These are phyloP conservation scores for Scolanthus callimorphus DNA, from an alignment of 92 coral and sea anemone genomes.

Conservation along the genomic window DNA sequence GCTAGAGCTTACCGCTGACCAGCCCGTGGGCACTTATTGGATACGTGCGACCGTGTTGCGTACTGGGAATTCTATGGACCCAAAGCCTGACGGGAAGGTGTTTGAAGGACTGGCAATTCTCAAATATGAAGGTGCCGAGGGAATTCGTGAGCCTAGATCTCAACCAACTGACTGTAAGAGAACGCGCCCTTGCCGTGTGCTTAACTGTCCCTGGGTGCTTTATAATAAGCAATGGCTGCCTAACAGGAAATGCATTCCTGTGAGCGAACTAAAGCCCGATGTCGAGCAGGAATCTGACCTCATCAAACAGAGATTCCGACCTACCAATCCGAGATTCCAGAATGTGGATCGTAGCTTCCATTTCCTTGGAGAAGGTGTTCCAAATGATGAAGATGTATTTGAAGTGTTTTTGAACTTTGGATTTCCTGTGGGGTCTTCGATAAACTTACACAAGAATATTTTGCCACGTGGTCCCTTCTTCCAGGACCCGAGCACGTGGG, in stretches of 20 bases:
- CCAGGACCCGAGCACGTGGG: constrained; percentile 61
- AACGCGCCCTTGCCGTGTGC: constrained; percentile 35
- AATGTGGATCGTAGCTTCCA: constrained; percentile 18
- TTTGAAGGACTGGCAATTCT: constrained; percentile 30
- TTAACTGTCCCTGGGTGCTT: constrained; percentile 42
- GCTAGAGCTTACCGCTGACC: constrained; percentile 37
- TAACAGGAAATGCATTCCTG: constrained; percentile 21
- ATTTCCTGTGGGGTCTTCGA: constrained; percentile 35
- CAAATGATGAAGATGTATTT: constrained; percentile 11
- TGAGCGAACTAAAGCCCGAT: constrained; percentile 18
- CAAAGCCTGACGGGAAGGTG: constrained; percentile 22
- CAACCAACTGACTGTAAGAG: constrained; percentile 23
- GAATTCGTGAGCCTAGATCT: constrained; percentile 14
- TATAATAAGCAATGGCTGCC: constrained; percentile 39
- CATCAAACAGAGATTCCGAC: no score
- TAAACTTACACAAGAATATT: constrained; percentile 36
- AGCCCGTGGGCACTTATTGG: constrained; percentile 45
- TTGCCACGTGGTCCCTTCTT: constrained; percentile 47
- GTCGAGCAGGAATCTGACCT: no score
- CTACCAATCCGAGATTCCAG: no score
- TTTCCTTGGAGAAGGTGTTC: neutral
- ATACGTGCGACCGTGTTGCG: constrained; percentile 26
- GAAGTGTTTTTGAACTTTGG: constrained; percentile 48
- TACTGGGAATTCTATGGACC: constrained; percentile 4
- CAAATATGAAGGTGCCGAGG: constrained; percentile 19